Conservation (phyloP, 2,888 invertebrate species). For the Calameuta filiformis region DNA sequence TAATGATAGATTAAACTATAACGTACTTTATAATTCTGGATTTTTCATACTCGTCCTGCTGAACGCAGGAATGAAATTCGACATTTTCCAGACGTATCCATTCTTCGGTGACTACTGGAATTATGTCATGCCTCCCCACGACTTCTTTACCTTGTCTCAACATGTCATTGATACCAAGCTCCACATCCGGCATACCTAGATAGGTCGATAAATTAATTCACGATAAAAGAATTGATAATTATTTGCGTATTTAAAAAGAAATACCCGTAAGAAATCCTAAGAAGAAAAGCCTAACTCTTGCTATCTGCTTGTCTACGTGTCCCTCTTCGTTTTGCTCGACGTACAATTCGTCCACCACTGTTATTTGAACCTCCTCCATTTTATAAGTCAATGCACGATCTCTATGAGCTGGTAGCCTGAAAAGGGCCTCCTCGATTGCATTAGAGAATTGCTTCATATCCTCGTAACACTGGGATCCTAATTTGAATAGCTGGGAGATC, state of each 20-base stretch:
- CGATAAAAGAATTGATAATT: conserved; percentile 2
- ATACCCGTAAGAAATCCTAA: conserved; percentile 92
- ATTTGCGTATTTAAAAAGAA: conserved; percentile 4
- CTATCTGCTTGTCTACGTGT: conserved; percentile 88
- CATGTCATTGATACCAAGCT: conserved; percentile 97
- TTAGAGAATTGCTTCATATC: conserved; percentile 93
- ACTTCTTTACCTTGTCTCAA: conserved; percentile 99
- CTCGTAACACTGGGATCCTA: conserved; percentile 89
- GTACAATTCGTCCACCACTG: conserved; percentile 91
- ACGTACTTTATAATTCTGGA: conserved; percentile 86
- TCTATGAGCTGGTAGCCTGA: conserved; percentile 84
- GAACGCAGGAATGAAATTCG: conserved; percentile 95
- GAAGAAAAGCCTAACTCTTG: conserved; percentile 94
- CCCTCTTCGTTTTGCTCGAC: conserved; percentile 91
- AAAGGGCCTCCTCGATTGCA: conserved; percentile 93
- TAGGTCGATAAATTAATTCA: not conserved
- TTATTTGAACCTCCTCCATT: conserved; percentile 95
- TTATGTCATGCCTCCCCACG: conserved; percentile 98
- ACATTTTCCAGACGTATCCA: conserved; percentile 97
- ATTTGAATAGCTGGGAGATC: conserved; percentile 94
- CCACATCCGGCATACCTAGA: conserved; percentile 92
- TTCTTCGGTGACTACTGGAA: conserved; percentile 98
- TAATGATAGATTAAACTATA: not conserved
- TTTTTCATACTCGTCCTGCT: conserved; percentile 88
- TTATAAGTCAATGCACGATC: conserved; percentile 92